These are phyloP conservation scores for Neogobius melanostomus DNA, from an alignment of 2,113 vertebrate species.

Conservation along the genomic window DNA sequence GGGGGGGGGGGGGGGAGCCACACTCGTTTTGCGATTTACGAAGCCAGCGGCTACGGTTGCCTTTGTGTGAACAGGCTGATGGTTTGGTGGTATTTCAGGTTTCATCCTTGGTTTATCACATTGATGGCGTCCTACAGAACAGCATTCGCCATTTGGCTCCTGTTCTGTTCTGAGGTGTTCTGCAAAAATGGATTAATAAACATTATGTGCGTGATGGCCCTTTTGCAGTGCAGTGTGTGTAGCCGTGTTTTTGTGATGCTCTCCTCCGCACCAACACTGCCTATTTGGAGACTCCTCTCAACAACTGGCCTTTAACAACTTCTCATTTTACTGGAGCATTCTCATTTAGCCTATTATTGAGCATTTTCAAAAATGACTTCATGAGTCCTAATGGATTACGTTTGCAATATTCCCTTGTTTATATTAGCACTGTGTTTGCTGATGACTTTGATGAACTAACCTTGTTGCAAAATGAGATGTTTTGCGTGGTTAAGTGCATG, in stretches of 20 bases:
- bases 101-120: background rate
- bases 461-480: too few species aligned
- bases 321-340: background rate
- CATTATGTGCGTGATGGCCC: background rate
- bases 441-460: too few species aligned
- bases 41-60: background rate
- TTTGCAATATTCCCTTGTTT: too few species aligned
- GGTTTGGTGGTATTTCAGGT: background rate
- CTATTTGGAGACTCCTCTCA: background rate
- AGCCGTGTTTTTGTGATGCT: conserved; percentile 4
- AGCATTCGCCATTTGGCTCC: background rate
- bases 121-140: background rate
- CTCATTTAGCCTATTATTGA: too few species aligned
- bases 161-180: background rate
- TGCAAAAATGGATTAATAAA: background rate
- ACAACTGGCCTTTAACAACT: conserved; percentile 49
- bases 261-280: background rate
- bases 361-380: too few species aligned
- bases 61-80: background rate
- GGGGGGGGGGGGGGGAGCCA: too few species aligned
- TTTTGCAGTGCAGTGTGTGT: conserved; percentile 3
- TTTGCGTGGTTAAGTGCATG: too few species aligned
- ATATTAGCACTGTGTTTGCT: too few species aligned
- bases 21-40: background rate
- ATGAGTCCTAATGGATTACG: too few species aligned